Evolutionary conservation across 2,797 vertebrate species (phyloP).

Genomic region (Lacerta bilineata): DNA sequence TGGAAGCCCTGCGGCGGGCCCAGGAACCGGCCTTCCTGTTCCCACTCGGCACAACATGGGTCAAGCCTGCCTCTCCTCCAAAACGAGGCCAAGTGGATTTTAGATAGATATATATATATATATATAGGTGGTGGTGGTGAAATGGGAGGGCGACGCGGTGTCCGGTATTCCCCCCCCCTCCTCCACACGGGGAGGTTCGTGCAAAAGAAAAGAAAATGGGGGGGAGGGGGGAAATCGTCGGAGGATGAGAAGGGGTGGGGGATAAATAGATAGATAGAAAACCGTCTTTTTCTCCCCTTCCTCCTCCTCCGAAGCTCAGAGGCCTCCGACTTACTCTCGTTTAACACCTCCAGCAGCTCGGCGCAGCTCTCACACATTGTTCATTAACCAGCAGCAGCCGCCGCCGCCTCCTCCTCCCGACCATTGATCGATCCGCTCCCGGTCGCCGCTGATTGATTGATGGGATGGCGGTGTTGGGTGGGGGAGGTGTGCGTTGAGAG

Average conservation of each 20-base stretch:
- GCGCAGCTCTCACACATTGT: conserved; percentile 99
- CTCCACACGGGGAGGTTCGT: conserved; percentile 44
- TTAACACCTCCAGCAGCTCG: conserved; percentile 99
- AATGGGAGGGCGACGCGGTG: too few relatives aligned
- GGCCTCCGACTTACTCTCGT: conserved; percentile 92
- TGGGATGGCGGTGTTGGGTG: conserved; percentile 59
- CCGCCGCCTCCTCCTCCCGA: conserved; percentile 85
- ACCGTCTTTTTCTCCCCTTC: neutral
- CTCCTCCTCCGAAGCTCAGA: neutral
- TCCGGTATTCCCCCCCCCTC: too few relatives aligned
- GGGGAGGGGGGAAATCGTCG: too few relatives aligned
- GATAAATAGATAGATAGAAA: too few relatives aligned
- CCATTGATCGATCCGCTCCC: conserved; percentile 85
- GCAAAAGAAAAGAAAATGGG: neutral
- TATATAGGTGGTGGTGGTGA: too few relatives aligned
- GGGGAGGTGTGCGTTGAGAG: conserved; percentile 61
- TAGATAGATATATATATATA: too few relatives aligned
- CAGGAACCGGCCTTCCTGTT: too few relatives aligned
- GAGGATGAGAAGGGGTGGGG: neutral
- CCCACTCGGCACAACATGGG: neutral
- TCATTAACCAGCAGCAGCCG: conserved; percentile 86
- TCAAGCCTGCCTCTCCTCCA: too few relatives aligned
- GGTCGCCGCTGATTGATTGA: conserved; percentile 79
- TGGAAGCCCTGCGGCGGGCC: too few relatives aligned
- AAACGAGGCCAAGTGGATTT: neutral